Conservation (phyloP, 2,888 invertebrate species). For the Protodeltote pygarga region DNA sequence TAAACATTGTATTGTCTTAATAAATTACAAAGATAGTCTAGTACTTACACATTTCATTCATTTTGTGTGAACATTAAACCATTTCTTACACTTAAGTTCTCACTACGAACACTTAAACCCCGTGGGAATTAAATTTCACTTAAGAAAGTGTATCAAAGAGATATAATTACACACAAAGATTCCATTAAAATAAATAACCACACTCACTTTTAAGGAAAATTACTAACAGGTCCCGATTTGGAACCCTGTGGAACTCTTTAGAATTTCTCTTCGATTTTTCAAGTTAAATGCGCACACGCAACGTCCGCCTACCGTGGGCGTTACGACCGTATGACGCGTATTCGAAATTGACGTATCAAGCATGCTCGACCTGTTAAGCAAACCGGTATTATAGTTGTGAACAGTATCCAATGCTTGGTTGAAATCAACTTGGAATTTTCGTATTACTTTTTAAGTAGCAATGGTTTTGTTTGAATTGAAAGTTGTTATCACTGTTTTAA, state of each 20-base stretch:
- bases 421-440: slow-evolving; percentile 33
- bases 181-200: slow-evolving; percentile 49
- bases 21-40: slow-evolving; percentile 31
- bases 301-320: slow-evolving; percentile 80
- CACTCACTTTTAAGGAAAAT: slow-evolving; percentile 37
- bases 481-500: slow-evolving; percentile 39
- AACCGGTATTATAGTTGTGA: slow-evolving; percentile 40
- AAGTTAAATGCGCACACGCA: slow-evolving; percentile 68
- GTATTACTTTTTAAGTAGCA: slow-evolving; percentile 37
- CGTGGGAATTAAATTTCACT: slow-evolving; percentile 68
- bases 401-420: slow-evolving; percentile 68
- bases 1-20: slow-evolving; percentile 17
- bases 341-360: slow-evolving; percentile 72
- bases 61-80: slow-evolving; percentile 60
- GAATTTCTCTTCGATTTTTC: slow-evolving; percentile 62
- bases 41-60: slow-evolving; percentile 82
- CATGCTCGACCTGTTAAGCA: slow-evolving; percentile 59
- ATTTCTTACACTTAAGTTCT: slow-evolving; percentile 53
- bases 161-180: slow-evolving; percentile 52
- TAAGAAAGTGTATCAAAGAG: slow-evolving; percentile 57
- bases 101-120: slow-evolving; percentile 57
- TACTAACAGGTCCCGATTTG: slow-evolving; percentile 51
- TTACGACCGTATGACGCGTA: slow-evolving; percentile 81
- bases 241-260: slow-evolving; percentile 62
- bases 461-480: slow-evolving; percentile 54